A percentile compares a stretch with the other conserved stretches of the same genome.
Evolutionary conservation across 2,797 vertebrate genomes (phyloP).

Genomic region (Mustela erminea): DNA sequence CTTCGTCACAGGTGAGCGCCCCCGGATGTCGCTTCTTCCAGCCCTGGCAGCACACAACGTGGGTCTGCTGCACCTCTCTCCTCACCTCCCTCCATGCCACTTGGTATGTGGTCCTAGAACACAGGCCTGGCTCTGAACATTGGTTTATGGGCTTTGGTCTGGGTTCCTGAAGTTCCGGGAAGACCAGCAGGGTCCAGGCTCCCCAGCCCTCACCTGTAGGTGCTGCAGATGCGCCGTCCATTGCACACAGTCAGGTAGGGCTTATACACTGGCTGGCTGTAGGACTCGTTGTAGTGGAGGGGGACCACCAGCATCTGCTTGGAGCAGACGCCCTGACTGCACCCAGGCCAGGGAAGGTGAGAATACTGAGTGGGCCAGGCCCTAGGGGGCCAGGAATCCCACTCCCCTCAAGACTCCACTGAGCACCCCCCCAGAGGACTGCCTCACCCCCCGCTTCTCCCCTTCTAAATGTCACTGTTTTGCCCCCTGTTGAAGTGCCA

Average conservation of each 20-base stretch:
- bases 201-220: conserved; percentile 83
- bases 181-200: not conserved
- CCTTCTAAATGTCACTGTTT: not conserved
- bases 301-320: conserved; percentile 81
- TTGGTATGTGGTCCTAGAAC: conserved; percentile 83
- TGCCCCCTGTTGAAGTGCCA: not conserved
- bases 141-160: not conserved
- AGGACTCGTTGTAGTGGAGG: conserved; percentile 86
- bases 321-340: conserved; percentile 84
- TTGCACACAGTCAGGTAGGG: conserved; percentile 86
- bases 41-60: conserved; percentile 84
- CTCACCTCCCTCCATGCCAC: conserved; percentile 83
- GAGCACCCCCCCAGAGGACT: not conserved
- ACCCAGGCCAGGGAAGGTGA: not conserved
- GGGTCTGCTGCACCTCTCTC: conserved; percentile 81
- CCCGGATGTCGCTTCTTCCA: conserved; percentile 86
- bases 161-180: not conserved
- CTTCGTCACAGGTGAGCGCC: conserved; percentile 85
- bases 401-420: not conserved
- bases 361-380: not conserved
- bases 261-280: conserved; percentile 82
- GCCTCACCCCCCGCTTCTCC: not conserved
- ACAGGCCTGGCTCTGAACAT: not conserved
- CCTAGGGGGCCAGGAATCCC: not conserved
- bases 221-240: conserved; percentile 84